phyloP scores from a whole-genome alignment of 2,888 invertebrate genomes.

The Himalopsyche kuldschensis region DNA sequence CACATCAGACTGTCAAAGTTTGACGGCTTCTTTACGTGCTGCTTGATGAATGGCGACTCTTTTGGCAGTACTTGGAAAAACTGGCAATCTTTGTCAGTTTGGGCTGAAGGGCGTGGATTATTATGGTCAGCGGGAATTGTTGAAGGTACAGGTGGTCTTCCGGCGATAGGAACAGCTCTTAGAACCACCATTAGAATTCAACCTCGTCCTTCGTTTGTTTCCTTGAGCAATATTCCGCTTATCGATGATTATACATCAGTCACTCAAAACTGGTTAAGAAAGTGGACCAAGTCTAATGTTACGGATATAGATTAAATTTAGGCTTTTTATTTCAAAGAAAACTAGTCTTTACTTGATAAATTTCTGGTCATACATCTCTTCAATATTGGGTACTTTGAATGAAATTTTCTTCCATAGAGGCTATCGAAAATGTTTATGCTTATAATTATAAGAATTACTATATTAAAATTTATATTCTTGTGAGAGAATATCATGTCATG shows the following conservation, averaged over 20 bases:
- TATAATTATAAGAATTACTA: not conserved
- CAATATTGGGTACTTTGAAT: not conserved
- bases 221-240: slow-evolving; percentile 28
- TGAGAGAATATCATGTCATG: no score
- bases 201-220: slow-evolving; percentile 29
- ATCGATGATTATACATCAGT: slow-evolving; percentile 27
- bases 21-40: slow-evolving; percentile 66
- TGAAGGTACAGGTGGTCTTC: slow-evolving; percentile 24
- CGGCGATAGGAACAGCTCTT: slow-evolving; percentile 26
- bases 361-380: not conserved
- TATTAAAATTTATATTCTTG: not conserved
- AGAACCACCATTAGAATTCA: slow-evolving; percentile 27
- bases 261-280: slow-evolving; percentile 27
- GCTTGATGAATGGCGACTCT: slow-evolving; percentile 63
- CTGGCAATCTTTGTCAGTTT: slow-evolving; percentile 45
- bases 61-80: slow-evolving; percentile 64
- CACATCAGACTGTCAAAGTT: slow-evolving; percentile 57
- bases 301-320: slow-evolving; percentile 6
- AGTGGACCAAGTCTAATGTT: slow-evolving; percentile 21
- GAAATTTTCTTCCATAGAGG: not conserved
- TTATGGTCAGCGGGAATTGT: slow-evolving; percentile 35
- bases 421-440: not conserved
- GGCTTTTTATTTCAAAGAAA: not conserved
- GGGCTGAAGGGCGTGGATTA: slow-evolving; percentile 24
- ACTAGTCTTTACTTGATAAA: not conserved